Base-by-base conservation (phyloP, 2,797 vertebrate species). In the Chaenodraco wilsoni region DNA sequence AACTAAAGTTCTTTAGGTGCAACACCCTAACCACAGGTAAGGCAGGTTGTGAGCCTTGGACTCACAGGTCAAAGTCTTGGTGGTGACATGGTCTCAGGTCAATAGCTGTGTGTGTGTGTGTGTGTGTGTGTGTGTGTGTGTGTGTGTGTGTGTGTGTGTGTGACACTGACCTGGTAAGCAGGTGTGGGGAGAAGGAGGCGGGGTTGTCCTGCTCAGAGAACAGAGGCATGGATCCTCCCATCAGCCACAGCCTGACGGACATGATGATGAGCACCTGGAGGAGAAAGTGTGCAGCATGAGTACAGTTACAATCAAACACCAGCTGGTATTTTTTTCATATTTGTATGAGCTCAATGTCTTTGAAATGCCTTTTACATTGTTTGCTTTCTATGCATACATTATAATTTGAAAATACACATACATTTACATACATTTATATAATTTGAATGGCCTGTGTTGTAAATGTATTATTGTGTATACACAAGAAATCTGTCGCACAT, bases 141-240 rank as follows among this genome's bases (percentile, higher is more conserved):
- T 27, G 51, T 2, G 23, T 9, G 51, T 8, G 37, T 15, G 6
- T 21, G n/a, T 5, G 15, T 19, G 6, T 69, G 21, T 51, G 19
- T 50, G 48, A 27, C 19, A 65, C 76, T 49, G 86, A 97, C 98
- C 98, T 99, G 1, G 97, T 98, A 63, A 99, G 95, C 37, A 98
- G 81, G 82, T 96, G 93, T 0, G 97, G 96, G 0, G 96, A 98
- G 93, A 98, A 98, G 4, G 98, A 99, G 65, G 98, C 96, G 9
- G 98, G 98, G 84, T 99, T 99, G 93, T 99, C 98, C 88, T 99
- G 98, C 83, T 99, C 98, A 0, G 97, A 98, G 86, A 99, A 99
- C 68, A 98, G 95, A 0, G 98, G 98, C 97, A 99, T 97, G 74
- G 97, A 98, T 54, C 97, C 97, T 74, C 97, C 98, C 98, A 99